Evolutionary conservation across 2,797 vertebrate genomes (phyloP), one percentile per base, ranked within the genome.

Genomic region (Kryptolebias ocellatus): DNA sequence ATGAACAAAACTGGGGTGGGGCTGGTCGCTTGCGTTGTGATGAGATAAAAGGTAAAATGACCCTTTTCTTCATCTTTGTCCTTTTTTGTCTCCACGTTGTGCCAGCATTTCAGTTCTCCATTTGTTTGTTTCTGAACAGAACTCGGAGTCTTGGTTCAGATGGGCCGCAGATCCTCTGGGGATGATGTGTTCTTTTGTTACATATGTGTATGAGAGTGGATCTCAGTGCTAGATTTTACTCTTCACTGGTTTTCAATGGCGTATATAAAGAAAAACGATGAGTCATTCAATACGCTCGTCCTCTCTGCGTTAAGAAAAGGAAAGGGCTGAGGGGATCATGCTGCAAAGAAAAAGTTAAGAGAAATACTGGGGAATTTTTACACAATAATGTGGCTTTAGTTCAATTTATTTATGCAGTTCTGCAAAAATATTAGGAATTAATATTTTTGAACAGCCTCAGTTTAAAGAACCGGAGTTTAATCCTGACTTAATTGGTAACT

Each of bases 151-250:
- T 85, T 74, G 77, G 80, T 74, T 85, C 58, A 31, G 59, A 74
- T 82, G 82, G 76, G 76, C 79, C 83, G 83, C 71, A 59, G 52
- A 55, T 79, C 87, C 89, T 87, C 69, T 49, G 83, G 73, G 89
- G 85, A 79, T 75, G 73, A 72, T 78, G 67, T 78, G 64, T 2
- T 66, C 73, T 72, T 78, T 70, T 80, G 63, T 39, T 53, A 62
- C 18, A 24, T 12, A 64, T 64, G 16, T 74, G 70, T 78, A 50
- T 70, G 63, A 72, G 68, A 60, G 61, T 76, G 66, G 74, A 58
- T 51, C 67, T 59, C 72, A 67, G 16, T 11, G 15, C 60, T 60
- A 27, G 67, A 85, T 90, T 86, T 81, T 81, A 86, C 86, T 79
- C 75, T 64, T 68, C 79, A 74, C 39, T 82, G 74, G 80, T 63